phyloP scores from a whole-genome alignment of 2,113 vertebrate species.

The Eptesicus fuscus region DNA sequence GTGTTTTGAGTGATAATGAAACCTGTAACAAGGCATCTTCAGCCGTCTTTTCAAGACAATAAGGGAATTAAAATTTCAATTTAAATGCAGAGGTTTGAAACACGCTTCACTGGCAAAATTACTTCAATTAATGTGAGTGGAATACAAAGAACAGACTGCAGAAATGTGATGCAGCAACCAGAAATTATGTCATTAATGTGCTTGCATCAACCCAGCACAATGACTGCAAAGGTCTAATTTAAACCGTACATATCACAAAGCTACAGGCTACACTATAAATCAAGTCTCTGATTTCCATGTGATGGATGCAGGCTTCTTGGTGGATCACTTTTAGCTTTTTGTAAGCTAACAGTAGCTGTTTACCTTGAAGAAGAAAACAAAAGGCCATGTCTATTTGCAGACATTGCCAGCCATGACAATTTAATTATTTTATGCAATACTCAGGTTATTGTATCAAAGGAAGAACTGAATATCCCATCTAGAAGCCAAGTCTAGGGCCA shows the following conservation, averaged over 20 bases:
- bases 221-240: conserved; percentile 76
- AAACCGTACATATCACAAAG: conserved; percentile 67
- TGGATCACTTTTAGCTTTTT: conserved; percentile 56
- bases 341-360: conserved; percentile 73
- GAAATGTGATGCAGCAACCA: conserved; percentile 80
- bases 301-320: conserved; percentile 58
- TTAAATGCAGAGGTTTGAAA: conserved; percentile 90
- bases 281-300: conserved; percentile 66
- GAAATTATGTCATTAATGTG: conserved; percentile 80
- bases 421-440: conserved; percentile 74
- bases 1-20: conserved; percentile 90
- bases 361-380: conserved; percentile 73
- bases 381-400: conserved; percentile 73
- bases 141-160: conserved; percentile 86
- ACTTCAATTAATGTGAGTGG: conserved; percentile 90
- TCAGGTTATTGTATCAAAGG: conserved; percentile 60
- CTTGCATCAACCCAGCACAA: conserved; percentile 68
- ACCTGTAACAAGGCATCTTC: conserved; percentile 89
- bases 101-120: conserved; percentile 89
- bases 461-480: conserved; percentile 65
- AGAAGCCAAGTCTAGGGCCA: conserved; percentile 37
- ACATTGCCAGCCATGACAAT: conserved; percentile 62
- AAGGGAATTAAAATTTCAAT: conserved; percentile 92
- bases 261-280: conserved; percentile 78
- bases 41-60: conserved; percentile 86